A percentile compares a stretch with the other conserved stretches of the same genome.
phyloP scores from a whole-genome alignment of 2,113 vertebrate genomes.

The Nyctereutes procyonoides region DNA sequence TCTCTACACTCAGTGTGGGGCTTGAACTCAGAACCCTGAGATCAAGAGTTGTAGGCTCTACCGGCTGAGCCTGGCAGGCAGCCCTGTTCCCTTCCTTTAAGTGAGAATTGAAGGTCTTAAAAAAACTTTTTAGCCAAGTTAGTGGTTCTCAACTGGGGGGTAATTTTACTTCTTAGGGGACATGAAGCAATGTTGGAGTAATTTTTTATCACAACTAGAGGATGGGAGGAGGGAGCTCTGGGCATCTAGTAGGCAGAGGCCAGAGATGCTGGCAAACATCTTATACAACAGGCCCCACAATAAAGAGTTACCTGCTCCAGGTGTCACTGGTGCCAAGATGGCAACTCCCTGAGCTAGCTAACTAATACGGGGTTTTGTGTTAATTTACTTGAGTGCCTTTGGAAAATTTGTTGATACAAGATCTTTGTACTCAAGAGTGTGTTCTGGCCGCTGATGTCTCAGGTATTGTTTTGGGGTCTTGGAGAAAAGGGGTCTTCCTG shows the following conservation, averaged over 20 bases:
- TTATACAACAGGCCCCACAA: neutral
- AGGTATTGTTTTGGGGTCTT: neutral
- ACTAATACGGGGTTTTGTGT: neutral
- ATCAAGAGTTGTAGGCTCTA: neutral
- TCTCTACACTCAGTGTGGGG: neutral
- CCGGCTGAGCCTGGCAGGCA: neutral
- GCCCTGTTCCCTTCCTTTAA: neutral
- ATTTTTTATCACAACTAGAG: neutral
- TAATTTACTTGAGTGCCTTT: slow-evolving; percentile 4
- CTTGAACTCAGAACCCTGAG: neutral
- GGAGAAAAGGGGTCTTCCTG: neutral
- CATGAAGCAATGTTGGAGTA: neutral
- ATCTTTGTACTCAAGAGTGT: neutral
- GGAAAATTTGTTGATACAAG: neutral
- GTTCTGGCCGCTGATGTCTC: neutral
- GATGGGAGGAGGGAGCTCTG: neutral
- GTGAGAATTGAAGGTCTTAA: slow-evolving; percentile 14
- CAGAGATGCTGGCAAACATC: neutral
- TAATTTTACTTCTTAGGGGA: neutral
- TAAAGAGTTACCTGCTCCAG: neutral
- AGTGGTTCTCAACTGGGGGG: neutral
- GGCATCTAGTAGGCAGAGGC: neutral
- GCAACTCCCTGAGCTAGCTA: neutral
- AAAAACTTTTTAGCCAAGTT: neutral
- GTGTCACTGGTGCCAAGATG: neutral